These are phyloP conservation scores for Trematocara variabile DNA, from an alignment of 2,113 vertebrate species.

Conservation along the genomic window DNA sequence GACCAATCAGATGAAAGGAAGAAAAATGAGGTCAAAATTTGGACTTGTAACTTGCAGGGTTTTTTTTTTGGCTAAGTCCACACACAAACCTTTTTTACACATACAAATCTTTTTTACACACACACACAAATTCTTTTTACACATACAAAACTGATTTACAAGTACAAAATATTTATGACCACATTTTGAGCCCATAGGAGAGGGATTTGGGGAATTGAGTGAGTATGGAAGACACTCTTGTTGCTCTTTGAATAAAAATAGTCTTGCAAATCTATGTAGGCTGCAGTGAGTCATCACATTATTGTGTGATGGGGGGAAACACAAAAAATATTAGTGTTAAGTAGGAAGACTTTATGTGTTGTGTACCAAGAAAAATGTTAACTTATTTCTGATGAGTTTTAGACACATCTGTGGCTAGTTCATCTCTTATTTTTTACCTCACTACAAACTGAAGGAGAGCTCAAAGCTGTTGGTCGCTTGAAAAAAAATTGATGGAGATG, in stretches of 20 bases:
- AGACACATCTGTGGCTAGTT: background rate
- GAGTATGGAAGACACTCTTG: constrained; percentile 7
- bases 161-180: no score
- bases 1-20: no score
- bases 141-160: no score
- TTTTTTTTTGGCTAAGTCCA: no score
- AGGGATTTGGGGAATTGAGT: constrained; percentile 30
- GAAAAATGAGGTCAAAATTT: no score
- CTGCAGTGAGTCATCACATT: constrained; percentile 50
- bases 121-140: no score
- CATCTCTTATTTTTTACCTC: background rate
- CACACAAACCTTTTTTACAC: no score
- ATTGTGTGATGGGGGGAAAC: background rate
- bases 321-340: background rate
- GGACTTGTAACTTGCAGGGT: no score
- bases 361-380: background rate
- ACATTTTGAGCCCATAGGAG: background rate
- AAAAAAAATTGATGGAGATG: background rate
- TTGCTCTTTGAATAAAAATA: constrained; percentile 45
- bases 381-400: background rate
- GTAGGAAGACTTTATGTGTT: background rate
- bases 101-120: no score
- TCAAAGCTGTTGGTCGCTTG: background rate
- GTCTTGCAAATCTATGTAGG: constrained; percentile 38
- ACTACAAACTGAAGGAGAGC: background rate